Evolutionary conservation across 2,797 vertebrate genomes (phyloP).

Genomic region (Melanotaenia parkinsoni): DNA sequence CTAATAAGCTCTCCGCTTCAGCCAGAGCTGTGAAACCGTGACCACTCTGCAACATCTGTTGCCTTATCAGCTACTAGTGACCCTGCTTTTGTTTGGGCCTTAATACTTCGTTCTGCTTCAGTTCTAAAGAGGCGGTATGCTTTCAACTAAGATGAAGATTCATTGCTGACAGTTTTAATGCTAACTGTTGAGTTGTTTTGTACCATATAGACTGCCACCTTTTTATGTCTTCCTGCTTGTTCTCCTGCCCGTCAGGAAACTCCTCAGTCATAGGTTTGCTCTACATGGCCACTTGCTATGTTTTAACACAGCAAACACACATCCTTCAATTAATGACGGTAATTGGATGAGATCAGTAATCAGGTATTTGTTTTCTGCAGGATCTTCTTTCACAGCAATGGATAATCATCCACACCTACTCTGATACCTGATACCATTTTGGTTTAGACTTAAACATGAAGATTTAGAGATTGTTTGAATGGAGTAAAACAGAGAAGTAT

Average conservation of each 20-base stretch:
- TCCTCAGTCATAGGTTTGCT: background rate
- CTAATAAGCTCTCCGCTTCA: slow-evolving; percentile 13
- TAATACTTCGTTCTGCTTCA: slow-evolving; percentile 4
- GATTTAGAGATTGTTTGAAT: slow-evolving; percentile 15
- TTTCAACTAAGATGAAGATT: slow-evolving; percentile 38
- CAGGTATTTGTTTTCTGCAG: slow-evolving; percentile 6
- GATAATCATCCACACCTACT: slow-evolving; percentile 3
- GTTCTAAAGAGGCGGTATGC: slow-evolving; percentile 11
- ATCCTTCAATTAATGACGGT: slow-evolving; percentile 1
- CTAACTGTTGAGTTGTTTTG: slow-evolving; percentile 21
- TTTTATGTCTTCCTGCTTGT: background rate
- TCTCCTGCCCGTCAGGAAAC: slow-evolving; percentile 5
- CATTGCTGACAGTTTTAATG: slow-evolving; percentile 39
- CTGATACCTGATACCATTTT: slow-evolving; percentile 11
- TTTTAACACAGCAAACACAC: background rate
- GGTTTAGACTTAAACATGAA: slow-evolving; percentile 2
- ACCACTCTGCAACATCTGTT: slow-evolving; percentile 43
- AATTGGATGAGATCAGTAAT: slow-evolving; percentile 2
- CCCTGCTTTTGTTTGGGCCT: slow-evolving; percentile 26
- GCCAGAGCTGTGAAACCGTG: slow-evolving; percentile 25
- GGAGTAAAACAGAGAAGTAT: slow-evolving; percentile 17
- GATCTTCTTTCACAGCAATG: slow-evolving; percentile 9
- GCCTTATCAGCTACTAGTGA: slow-evolving; percentile 32
- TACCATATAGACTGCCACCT: background rate
- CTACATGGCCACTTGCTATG: slow-evolving; percentile 1